Evolutionary conservation across 2,888 invertebrate genomes (phyloP), one percentile per base, ranked within the genome.

Genomic region (Meteorus cinctellus): DNA sequence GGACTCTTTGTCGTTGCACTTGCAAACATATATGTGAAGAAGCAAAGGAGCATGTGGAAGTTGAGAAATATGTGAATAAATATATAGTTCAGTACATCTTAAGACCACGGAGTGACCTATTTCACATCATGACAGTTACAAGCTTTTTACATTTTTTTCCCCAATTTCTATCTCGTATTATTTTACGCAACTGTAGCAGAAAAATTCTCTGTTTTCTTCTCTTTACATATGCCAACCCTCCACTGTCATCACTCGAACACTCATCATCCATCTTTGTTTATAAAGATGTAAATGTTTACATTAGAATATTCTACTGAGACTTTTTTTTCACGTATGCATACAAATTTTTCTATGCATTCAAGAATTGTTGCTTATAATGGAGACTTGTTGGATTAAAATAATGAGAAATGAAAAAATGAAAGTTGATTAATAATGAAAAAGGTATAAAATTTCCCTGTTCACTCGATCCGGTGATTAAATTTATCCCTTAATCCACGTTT

Each of bases 91-190:
- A 12, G 75, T 72, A 62, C 70, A 62, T 67, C 62, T 76, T 36
- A 72, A 48, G 77, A 74, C 75, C 74, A 71, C 72, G 78, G 80
- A 82, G 83, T 83, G 84, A 85, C 83, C 85, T 83, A 85, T 86
- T 84, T 86, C 79, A 72, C 77, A 79, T 79, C 77, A 75, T 78
- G 79, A 79, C 29, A 75, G 69, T 75, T 76, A 71, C 71, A 65
- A 77, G 72, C 72, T 48, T 41, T 60, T 29, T 36, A 24, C 31
- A 62, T 16, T 41, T 48, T 31, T 65, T 55, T 71, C 27, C 69
- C 59, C 51, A 62, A 68, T 59, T 60, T 75, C 27, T 24, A 34
- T 70, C 8, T 51, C 19, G 51, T 71, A 29, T 36, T 70, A n/a
- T 70, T 70, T 14, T 59, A 19, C 8, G 16, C 66, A 41, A 12